Percentiles rank a stretch among this genome's conserved stretches.
These are phyloP conservation scores for Corythucha ciliata DNA, from an alignment of 2,888 invertebrate genomes.

Conservation along the genomic window DNA sequence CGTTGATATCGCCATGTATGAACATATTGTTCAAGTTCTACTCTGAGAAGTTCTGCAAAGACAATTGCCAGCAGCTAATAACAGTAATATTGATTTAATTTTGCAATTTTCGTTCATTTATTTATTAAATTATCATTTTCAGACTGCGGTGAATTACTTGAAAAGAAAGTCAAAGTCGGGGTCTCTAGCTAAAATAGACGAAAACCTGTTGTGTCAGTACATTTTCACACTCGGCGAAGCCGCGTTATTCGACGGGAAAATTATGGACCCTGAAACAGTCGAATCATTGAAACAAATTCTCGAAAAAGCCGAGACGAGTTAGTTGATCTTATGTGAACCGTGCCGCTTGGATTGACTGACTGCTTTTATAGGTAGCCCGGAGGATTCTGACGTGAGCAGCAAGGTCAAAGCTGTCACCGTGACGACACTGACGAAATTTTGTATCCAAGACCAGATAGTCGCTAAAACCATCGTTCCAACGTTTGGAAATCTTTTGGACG, in stretches of 20 bases:
- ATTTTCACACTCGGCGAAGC: constrained; percentile 31
- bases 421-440: constrained; percentile 50
- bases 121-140: constrained; percentile 13
- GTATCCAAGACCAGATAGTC: constrained; percentile 52
- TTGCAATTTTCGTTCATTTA: too few relatives aligned
- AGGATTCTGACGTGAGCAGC: too few relatives aligned
- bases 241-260: too few relatives aligned
- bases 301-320: too few relatives aligned
- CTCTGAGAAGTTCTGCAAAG: constrained; percentile 7
- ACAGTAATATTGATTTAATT: too few relatives aligned
- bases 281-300: too few relatives aligned
- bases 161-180: constrained; percentile 14
- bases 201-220: constrained; percentile 23
- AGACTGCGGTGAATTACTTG: constrained; percentile 22
- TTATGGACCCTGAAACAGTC: too few relatives aligned
- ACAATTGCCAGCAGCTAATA: too few relatives aligned
- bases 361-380: too few relatives aligned
- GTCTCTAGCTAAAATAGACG: background rate
- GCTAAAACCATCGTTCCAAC: constrained; percentile 55
- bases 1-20: constrained; percentile 8
- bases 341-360: too few relatives aligned
- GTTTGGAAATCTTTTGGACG: constrained; percentile 51
- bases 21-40: constrained; percentile 14
- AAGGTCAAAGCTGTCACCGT: constrained; percentile 43
- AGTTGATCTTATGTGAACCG: too few relatives aligned